Evolutionary conservation across 2,888 invertebrate genomes (phyloP), one percentile per base, ranked within the genome.

Genomic region (Exephanes ischioxanthus): DNA sequence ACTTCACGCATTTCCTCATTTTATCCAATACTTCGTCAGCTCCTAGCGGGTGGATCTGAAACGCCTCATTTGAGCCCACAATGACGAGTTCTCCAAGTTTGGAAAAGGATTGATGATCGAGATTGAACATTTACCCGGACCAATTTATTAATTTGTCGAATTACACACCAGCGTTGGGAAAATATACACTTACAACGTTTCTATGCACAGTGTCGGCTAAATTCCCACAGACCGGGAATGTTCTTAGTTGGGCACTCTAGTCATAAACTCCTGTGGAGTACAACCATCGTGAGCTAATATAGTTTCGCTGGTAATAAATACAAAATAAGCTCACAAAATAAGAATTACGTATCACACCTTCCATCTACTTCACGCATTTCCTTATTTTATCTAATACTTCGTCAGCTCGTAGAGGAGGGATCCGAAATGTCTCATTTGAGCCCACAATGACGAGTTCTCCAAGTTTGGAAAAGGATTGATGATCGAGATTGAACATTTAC

Each of bases 241-340:
- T 66, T 16, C 7, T 6, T n/a, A 58, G 3, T 0, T 55, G n/a
- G 4, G 4, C 9, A 41, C n/a, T 41, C 16, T 3, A 7, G 7
- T 66, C 0, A 76, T 51, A 66, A 80, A 76, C 26, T 77, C 41
- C n/a, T 19, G 41, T 48, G 30, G 33, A 63, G 19, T 48, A 14
- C n/a, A 33, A 3, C 11, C 37, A 70, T 70, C 83, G 85, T 86
- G 61, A 85, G 85, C 88, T 88, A 88, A 88, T 85, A 87, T 88
- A 89, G 61, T 88, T 89, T 86, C 86, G 88, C 90, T 89, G 87
- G 66, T 63, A 19, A 88, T 87, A 86, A 88, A 88, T 89, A 89
- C 84, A 61, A 61, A 33, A 53, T 53, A 88, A 88, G 87, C 87
- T 88, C 33, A 88, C 88, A 82, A 81, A 89, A 89, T 87, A 90